phyloP scores from a whole-genome alignment of 2,113 vertebrate genomes.

The Callorhinus ursinus region DNA sequence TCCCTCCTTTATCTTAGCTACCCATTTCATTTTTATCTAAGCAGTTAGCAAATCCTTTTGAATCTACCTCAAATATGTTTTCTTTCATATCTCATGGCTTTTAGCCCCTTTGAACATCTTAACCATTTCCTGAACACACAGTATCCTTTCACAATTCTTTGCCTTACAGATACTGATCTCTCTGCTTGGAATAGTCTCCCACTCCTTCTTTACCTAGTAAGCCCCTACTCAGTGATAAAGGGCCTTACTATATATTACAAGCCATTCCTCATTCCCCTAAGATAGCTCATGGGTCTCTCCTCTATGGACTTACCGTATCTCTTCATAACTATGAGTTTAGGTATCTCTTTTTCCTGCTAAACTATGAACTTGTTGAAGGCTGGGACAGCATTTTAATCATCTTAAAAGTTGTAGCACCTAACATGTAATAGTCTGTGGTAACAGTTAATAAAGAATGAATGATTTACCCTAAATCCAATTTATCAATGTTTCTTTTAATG shows the following conservation, averaged over 20 bases:
- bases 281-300: not conserved
- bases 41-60: not conserved
- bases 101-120: conserved; percentile 8
- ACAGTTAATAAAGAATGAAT: conserved; percentile 34
- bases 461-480: not conserved
- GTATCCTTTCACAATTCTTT: not conserved
- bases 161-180: not conserved
- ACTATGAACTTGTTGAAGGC: not conserved
- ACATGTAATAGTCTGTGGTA: not conserved
- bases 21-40: conserved; percentile 41
- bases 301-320: conserved; percentile 20
- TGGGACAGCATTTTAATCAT: not conserved
- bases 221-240: conserved; percentile 12
- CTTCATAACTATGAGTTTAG: not conserved
- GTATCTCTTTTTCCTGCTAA: conserved; percentile 8
- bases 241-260: not conserved
- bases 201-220: not conserved
- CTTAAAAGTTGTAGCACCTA: conserved; percentile 9
- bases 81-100: not conserved
- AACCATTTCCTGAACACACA: not conserved
- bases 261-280: not conserved
- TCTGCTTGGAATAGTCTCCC: not conserved
- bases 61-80: conserved; percentile 16
- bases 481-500: conserved; percentile 14
- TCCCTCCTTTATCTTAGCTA: conserved; percentile 1